Base-by-base conservation (phyloP, 2,888 invertebrate genomes). In the Empis stercorea region DNA sequence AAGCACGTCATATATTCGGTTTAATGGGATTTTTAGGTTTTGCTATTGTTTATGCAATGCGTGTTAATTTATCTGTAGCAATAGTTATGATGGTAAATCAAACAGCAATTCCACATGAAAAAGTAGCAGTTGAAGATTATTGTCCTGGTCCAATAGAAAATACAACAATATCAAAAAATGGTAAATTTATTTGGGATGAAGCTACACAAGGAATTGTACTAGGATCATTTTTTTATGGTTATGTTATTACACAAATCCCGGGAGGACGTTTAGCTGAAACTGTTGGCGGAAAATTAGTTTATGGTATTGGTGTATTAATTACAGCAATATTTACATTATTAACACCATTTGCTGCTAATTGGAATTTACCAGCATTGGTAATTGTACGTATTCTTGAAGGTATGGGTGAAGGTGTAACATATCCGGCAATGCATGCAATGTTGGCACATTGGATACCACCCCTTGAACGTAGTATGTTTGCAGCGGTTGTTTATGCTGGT, bases 391-490 rank as follows among this genome's bases (percentile, higher is more conserved):
- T 87, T 7, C 65, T 88, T 9, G 87, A 89, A 65, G 92, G 92
- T 16, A 78, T 92, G 62, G 83, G 84, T 1, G 91, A 92, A 73
- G 89, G 88, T 30, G 89, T 92, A 6, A 89, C 89, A 9, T 93
- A 89, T 68, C 95, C 95, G 14, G 85, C 92, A 0, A 92, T 94
- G 89, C 91, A 94, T 66, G 84, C 85, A 15, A 84, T 95, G 82
- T 72, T 94, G 59, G 88, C 93, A 0, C 76, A 81, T 53, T 95
- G 95, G 95, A 87, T 93, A 45, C 94, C 94, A 7, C 93, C 92
- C 2, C 65, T 87, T 57, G 95, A 95, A 65, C 76, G 93, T 57
- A 87, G 87, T 45, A 87, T 87, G 66, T 85, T 94, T 66, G 91
- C 88, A 11, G 89, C 91, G 30, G 77, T 84, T 63, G 86, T 87